A percentile compares a stretch with the other conserved stretches of the same genome.
Evolutionary conservation across 2,797 vertebrate species (phyloP).

Genomic region (Brotula barbata): DNA sequence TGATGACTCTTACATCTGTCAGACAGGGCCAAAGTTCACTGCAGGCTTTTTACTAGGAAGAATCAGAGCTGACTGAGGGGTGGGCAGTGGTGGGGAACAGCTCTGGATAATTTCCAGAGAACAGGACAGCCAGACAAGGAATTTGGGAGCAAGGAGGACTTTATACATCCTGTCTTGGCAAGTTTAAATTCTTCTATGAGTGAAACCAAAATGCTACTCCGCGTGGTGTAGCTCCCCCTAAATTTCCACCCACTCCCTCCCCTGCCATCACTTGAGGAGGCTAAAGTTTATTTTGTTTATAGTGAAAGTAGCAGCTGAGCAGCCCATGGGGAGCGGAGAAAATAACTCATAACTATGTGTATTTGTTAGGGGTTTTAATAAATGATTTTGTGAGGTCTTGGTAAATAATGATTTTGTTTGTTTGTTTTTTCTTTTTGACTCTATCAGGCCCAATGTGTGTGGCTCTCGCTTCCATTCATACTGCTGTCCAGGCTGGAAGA

Average conservation of each 20-base stretch:
- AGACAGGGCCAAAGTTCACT: slow-evolving; percentile 50
- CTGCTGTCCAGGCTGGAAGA: slow-evolving; percentile 99
- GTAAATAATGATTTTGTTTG: slow-evolving; percentile 49
- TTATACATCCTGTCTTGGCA: slow-evolving; percentile 60
- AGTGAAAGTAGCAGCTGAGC: slow-evolving; percentile 39
- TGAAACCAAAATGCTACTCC: slow-evolving; percentile 58
- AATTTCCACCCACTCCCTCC: slow-evolving; percentile 17
- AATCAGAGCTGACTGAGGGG: slow-evolving; percentile 19
- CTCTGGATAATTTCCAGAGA: slow-evolving; percentile 49
- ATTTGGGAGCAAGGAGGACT: slow-evolving; percentile 42
- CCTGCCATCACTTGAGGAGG: slow-evolving; percentile 43
- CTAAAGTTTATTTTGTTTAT: slow-evolving; percentile 56
- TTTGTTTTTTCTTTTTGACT: slow-evolving; percentile 47
- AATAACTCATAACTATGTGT: slow-evolving; percentile 49
- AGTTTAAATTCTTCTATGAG: slow-evolving; percentile 53
- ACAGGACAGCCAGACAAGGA: slow-evolving; percentile 28
- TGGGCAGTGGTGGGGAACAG: neutral
- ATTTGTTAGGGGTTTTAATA: slow-evolving; percentile 52
- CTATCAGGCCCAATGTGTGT: slow-evolving; percentile 93
- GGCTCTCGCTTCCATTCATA: slow-evolving; percentile 98
- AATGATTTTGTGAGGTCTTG: slow-evolving; percentile 54
- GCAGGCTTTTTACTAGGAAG: slow-evolving; percentile 24
- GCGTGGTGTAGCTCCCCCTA: slow-evolving; percentile 11
- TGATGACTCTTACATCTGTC: slow-evolving; percentile 74
- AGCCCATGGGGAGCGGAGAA: slow-evolving; percentile 39